Base-by-base conservation (phyloP, 2,797 vertebrate species). In the Petrocephalus sullivani region DNA sequence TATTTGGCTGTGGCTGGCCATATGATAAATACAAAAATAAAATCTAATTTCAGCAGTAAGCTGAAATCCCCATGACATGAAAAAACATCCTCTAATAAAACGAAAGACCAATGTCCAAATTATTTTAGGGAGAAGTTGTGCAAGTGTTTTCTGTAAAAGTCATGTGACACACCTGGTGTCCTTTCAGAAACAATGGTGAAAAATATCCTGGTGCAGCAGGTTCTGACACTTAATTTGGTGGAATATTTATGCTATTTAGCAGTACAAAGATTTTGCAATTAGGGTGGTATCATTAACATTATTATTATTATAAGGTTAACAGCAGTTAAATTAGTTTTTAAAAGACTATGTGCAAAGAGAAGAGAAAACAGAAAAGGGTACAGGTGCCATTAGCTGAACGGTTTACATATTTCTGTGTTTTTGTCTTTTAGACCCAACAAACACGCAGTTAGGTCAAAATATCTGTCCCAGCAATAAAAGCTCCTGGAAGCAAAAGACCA, bases 391-490 rank as follows among this genome's bases (percentile, higher is more conserved):
- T 64, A 64, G 4, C 16, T 64, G 33, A 58, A 86, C 33, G 12
- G 2, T 86, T 58, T 86, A 28, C 56, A 61, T 41, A 23, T 56
- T n/a, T 61, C 16, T 86, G 82, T 56, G 53, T n/a, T 86, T 6
- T 60, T 86, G 85, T 58, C 56, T 46, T 19, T 58, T 60, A 60
- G 16, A 46, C 33, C 19, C 57, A 58, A 86, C 57, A 46, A 61
- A n/a, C 3, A 10, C 51, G 60, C 86, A 21, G 46, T 87, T 67
- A 51, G 86, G 58, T 87, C 86, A 87, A 87, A 87, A 51, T 67
- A 67, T 86, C 14, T 51, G 60, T 87, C 21, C 56, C 33, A 46
- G 19, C 46, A 37, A 12, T 64, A 64, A 51, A 64, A 49, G 85
- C n/a, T 87, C 41, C 28, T 51, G 58, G 58, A 28, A 87, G 41